Evolutionary conservation across 2,797 vertebrate species (phyloP).

Genomic region (Sebastes kiyomatsui): DNA sequence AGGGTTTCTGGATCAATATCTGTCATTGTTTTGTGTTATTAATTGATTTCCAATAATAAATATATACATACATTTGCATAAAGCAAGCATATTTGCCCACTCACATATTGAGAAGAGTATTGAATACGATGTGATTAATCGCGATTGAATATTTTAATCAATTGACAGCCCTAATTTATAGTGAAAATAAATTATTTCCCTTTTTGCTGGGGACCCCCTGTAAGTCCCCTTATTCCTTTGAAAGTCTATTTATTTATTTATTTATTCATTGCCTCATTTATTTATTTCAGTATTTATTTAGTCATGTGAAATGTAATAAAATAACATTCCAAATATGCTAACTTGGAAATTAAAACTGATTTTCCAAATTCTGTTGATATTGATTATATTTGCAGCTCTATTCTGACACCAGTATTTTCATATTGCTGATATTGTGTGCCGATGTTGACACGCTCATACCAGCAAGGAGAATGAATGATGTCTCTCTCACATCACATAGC

Average conservation of each 20-base stretch:
- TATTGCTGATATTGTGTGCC: background rate
- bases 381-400: background rate
- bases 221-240: background rate
- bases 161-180: too few species aligned
- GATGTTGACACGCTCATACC: background rate
- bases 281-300: background rate
- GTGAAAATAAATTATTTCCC: too few species aligned
- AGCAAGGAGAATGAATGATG: background rate
- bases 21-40: too few species aligned
- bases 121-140: too few species aligned
- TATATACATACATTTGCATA: too few species aligned
- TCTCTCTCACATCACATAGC: background rate
- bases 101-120: too few species aligned
- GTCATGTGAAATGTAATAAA: background rate
- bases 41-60: too few species aligned
- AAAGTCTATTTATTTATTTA: background rate
- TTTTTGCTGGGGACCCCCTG: too few species aligned
- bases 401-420: background rate
- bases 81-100: too few species aligned
- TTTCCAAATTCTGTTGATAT: background rate
- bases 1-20: too few species aligned
- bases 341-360: conserved; percentile 8
- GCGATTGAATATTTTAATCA: too few species aligned
- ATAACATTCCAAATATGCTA: background rate
- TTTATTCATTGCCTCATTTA: background rate